phyloP scores from a whole-genome alignment of 2,113 vertebrate genomes.

The Sisor rabdophorus region DNA sequence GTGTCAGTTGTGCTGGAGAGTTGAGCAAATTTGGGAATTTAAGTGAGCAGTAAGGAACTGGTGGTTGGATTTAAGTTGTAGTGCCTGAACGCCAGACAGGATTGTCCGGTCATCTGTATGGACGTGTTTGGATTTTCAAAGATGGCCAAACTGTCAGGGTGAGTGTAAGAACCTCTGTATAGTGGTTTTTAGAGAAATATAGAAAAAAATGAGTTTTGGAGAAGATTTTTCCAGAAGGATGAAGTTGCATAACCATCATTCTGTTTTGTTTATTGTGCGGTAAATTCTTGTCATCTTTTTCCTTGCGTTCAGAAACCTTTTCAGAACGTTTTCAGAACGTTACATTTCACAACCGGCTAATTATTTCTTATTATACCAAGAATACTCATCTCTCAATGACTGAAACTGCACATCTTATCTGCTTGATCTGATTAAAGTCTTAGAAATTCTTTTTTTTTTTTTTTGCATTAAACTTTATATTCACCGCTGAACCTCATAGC shows the following conservation, averaged over 20 bases:
- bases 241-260: neutral
- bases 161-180: slow-evolving; percentile 43
- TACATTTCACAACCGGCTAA: neutral
- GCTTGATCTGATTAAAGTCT: slow-evolving; percentile 68
- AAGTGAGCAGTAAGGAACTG: neutral
- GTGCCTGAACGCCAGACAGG: neutral
- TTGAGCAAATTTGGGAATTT: slow-evolving; percentile 19
- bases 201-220: neutral
- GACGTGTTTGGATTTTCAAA: slow-evolving; percentile 72
- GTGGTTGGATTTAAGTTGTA: slow-evolving; percentile 47
- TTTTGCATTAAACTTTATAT: slow-evolving; percentile 62
- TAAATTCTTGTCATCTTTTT: neutral
- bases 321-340: neutral
- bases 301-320: neutral
- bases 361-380: neutral
- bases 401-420: slow-evolving; percentile 58
- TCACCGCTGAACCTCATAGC: slow-evolving; percentile 47
- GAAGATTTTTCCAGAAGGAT: slow-evolving; percentile 7
- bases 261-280: slow-evolving; percentile 1
- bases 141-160: slow-evolving; percentile 69
- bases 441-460: slow-evolving; percentile 65
- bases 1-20: slow-evolving; percentile 23
- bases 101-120: slow-evolving; percentile 44
- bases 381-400: slow-evolving; percentile 41
- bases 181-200: neutral